Conservation (phyloP, 2,113 vertebrate species). For the Grantiella picta region DNA sequence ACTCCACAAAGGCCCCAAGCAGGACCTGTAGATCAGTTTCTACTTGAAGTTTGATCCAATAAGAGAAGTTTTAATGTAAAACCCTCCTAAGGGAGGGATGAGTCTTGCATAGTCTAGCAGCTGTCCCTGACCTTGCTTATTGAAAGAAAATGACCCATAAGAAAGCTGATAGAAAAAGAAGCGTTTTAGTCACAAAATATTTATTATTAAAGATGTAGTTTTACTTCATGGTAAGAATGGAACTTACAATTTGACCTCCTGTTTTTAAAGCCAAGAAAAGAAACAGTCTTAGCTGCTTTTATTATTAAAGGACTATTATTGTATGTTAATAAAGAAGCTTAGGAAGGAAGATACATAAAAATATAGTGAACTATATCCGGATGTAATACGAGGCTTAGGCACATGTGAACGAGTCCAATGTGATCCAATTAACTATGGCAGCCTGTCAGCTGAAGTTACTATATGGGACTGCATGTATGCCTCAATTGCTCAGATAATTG, state of each 20-base stretch:
- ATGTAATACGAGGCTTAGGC: background rate
- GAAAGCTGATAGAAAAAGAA: background rate
- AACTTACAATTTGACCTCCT: background rate
- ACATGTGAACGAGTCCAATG: background rate
- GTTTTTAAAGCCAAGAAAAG: background rate
- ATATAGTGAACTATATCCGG: background rate
- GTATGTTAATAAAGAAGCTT: background rate
- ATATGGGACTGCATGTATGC: background rate
- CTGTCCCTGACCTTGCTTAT: background rate
- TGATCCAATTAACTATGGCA: conserved; percentile 1
- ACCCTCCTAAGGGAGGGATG: background rate
- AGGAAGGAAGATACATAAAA: background rate
- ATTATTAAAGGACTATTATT: background rate
- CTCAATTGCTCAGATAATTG: background rate
- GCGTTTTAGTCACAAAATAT: background rate
- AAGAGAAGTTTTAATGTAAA: conserved; percentile 25
- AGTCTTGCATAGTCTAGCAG: background rate
- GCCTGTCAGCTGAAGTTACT: conserved; percentile 4
- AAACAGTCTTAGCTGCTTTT: background rate
- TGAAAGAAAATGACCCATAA: background rate
- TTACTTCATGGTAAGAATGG: background rate
- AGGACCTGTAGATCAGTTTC: conserved; percentile 1
- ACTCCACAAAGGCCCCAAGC: background rate
- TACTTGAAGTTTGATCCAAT: background rate
- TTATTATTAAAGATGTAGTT: background rate